Conservation (phyloP, 2,888 invertebrate species). For the Lobophora halterata region DNA sequence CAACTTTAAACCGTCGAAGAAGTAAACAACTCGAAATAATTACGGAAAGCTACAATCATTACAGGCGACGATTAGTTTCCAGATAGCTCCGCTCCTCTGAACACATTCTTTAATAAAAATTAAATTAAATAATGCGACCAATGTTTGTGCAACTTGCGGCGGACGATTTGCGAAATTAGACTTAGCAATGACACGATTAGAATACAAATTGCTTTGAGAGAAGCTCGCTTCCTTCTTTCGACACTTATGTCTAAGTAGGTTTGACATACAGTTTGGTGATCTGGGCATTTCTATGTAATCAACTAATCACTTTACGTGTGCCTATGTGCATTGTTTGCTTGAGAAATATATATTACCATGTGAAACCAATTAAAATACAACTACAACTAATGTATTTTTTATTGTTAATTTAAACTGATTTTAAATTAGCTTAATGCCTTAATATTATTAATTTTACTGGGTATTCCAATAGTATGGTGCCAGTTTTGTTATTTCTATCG, state of each 20-base stretch:
- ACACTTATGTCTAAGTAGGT: constrained; percentile 4
- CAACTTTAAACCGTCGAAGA: constrained; percentile 29
- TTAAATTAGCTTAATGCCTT: too few relatives aligned
- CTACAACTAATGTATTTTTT: too few relatives aligned
- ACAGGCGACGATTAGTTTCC: constrained; percentile 70
- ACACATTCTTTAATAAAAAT: constrained; percentile 73
- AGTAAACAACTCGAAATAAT: constrained; percentile 68
- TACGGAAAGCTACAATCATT: constrained; percentile 71
- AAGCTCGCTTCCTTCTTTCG: constrained; percentile 19
- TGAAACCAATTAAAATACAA: too few relatives aligned
- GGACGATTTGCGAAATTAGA: constrained; percentile 6
- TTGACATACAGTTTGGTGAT: constrained; percentile 7
- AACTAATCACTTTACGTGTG: too few relatives aligned
- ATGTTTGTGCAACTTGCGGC: constrained; percentile 23
- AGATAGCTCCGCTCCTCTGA: constrained; percentile 72
- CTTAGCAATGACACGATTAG: background rate
- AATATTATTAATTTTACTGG: too few relatives aligned
- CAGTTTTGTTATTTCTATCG: too few relatives aligned
- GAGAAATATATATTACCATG: too few relatives aligned
- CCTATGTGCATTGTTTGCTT: too few relatives aligned
- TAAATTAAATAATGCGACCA: constrained; percentile 66
- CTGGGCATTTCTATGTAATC: constrained; percentile 6
- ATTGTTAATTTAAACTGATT: too few relatives aligned
- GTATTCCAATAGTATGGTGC: too few relatives aligned
- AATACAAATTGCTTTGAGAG: background rate